Percentiles rank a stretch among this genome's conserved stretches.
phyloP scores from a whole-genome alignment of 2,888 invertebrate species.

The Conops quadrifasciatus region DNA sequence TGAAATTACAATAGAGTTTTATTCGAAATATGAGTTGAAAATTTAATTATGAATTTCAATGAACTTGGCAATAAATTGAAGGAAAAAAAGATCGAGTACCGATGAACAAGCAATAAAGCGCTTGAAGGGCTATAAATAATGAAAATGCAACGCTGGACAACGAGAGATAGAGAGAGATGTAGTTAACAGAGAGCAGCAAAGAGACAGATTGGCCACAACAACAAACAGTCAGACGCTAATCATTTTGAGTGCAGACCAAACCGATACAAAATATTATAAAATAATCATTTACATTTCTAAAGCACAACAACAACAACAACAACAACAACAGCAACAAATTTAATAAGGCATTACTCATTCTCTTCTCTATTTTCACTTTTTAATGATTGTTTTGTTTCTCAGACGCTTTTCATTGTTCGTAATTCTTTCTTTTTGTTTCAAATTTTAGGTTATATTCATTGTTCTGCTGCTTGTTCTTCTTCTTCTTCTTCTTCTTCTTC shows the following conservation, averaged over 20 bases:
- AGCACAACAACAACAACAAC: background rate
- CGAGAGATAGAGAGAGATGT: background rate
- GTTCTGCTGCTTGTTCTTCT: too few relatives aligned
- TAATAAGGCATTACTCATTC: background rate
- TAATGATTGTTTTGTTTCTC: too few relatives aligned
- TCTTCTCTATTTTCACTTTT: too few relatives aligned
- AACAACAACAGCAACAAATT: background rate
- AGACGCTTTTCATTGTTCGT: too few relatives aligned
- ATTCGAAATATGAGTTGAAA: background rate
- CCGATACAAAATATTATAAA: background rate
- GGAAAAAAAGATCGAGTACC: background rate
- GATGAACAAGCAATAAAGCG: background rate
- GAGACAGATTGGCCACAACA: background rate
- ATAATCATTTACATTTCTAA: background rate
- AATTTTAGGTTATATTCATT: too few relatives aligned
- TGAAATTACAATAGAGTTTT: background rate
- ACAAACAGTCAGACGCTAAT: background rate
- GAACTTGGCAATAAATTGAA: constrained; percentile 18
- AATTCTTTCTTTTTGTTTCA: too few relatives aligned
- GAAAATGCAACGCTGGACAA: background rate
- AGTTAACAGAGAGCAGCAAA: background rate
- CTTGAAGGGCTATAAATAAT: background rate
- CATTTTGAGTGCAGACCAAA: background rate
- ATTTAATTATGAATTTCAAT: constrained; percentile 12
- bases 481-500: too few relatives aligned